Conservation (phyloP, 2,888 invertebrate genomes). For the Brachylomia viminalis region DNA sequence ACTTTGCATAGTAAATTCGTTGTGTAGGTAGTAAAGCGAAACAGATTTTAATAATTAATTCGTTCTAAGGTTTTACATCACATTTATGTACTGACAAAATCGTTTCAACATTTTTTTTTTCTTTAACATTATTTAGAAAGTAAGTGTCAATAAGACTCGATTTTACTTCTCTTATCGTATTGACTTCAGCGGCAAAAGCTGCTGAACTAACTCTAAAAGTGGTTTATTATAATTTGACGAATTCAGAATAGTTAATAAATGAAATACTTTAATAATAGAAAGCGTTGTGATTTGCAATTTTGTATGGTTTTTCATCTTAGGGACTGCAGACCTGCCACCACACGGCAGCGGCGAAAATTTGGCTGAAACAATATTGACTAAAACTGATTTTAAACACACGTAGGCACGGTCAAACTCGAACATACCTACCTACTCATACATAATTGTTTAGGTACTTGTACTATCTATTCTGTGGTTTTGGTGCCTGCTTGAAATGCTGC, state of each 20-base stretch:
- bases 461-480: too few relatives aligned
- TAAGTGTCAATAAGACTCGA: not conserved
- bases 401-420: not conserved
- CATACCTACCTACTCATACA: not conserved
- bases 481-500: not conserved
- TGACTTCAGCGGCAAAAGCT: not conserved
- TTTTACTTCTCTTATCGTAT: slow-evolving; percentile 2
- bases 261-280: not conserved
- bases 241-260: not conserved
- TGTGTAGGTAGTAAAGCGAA: not conserved
- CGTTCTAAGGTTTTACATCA: not conserved
- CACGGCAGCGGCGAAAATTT: not conserved
- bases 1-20: not conserved
- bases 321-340: not conserved
- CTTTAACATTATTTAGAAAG: not conserved
- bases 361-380: too few relatives aligned
- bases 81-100: not conserved
- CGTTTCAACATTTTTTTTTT: not conserved
- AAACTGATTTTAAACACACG: too few relatives aligned
- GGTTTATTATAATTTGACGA: not conserved
- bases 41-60: not conserved
- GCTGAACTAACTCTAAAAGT: not conserved
- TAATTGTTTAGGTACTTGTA: too few relatives aligned
- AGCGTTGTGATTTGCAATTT: not conserved
- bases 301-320: not conserved